Evolutionary conservation across 2,797 vertebrate genomes (phyloP).

Genomic region (Coreius guichenoti): DNA sequence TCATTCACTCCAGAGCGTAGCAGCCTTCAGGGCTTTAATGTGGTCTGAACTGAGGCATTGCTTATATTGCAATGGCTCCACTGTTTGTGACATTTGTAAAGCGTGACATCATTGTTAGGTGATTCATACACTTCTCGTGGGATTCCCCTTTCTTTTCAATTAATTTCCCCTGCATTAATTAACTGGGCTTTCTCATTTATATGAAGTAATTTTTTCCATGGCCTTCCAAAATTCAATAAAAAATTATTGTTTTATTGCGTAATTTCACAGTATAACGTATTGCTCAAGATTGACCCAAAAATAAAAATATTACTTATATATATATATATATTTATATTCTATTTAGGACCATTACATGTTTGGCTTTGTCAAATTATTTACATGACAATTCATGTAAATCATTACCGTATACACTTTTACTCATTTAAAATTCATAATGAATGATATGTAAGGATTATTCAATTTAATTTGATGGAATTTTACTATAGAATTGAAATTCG

Average conservation of each 20-base stretch:
- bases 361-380: no score
- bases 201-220: neutral
- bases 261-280: neutral
- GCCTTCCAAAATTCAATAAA: neutral
- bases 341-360: no score
- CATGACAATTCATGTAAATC: no score
- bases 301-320: no score
- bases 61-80: neutral
- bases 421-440: no score
- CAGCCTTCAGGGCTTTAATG: conserved; percentile 16
- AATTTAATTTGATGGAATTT: no score
- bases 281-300: no score
- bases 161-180: neutral
- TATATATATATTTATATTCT: no score
- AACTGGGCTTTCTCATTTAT: neutral
- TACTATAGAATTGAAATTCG: no score
- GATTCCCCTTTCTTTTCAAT: neutral
- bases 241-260: neutral
- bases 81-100: conserved; percentile 5
- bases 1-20: neutral
- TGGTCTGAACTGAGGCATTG: neutral
- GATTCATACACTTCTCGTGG: conserved; percentile 5
- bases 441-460: no score
- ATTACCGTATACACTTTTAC: no score
- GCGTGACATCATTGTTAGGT: conserved; percentile 14